These are phyloP conservation scores for Calidris pugnax DNA, from an alignment of 2,113 vertebrate species.

Conservation along the genomic window DNA sequence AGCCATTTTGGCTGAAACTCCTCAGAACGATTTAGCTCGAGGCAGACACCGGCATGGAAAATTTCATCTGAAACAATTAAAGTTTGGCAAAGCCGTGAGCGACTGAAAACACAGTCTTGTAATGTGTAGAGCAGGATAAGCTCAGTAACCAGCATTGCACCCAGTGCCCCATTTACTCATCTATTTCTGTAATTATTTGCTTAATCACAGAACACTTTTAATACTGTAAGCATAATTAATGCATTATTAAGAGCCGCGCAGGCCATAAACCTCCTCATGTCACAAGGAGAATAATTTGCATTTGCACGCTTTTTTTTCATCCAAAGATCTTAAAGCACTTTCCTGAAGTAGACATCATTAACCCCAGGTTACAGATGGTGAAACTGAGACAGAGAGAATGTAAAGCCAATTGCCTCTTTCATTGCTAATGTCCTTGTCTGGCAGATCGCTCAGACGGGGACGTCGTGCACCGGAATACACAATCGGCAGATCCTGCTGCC, in stretches of 20 bases:
- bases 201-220: conserved; percentile 58
- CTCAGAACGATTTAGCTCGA: background rate
- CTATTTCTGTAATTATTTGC: conserved; percentile 59
- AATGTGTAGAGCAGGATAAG: background rate
- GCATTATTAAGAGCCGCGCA: conserved; percentile 16
- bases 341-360: conserved; percentile 53
- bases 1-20: conserved; percentile 31
- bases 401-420: background rate
- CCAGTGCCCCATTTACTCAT: conserved; percentile 40
- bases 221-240: conserved; percentile 61
- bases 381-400: background rate
- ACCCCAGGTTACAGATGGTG: conserved; percentile 28
- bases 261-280: conserved; percentile 50
- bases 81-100: background rate
- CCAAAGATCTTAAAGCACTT: conserved; percentile 4
- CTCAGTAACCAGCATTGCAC: background rate
- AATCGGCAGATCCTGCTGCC: background rate
- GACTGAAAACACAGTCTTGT: background rate
- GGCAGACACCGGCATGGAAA: background rate
- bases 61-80: conserved; percentile 21
- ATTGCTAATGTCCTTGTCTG: background rate
- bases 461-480: background rate
- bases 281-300: conserved; percentile 49
- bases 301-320: conserved; percentile 5
- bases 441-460: background rate